Evolutionary conservation across 2,113 vertebrate genomes (phyloP).

Genomic region (Syngnathus scovelli): DNA sequence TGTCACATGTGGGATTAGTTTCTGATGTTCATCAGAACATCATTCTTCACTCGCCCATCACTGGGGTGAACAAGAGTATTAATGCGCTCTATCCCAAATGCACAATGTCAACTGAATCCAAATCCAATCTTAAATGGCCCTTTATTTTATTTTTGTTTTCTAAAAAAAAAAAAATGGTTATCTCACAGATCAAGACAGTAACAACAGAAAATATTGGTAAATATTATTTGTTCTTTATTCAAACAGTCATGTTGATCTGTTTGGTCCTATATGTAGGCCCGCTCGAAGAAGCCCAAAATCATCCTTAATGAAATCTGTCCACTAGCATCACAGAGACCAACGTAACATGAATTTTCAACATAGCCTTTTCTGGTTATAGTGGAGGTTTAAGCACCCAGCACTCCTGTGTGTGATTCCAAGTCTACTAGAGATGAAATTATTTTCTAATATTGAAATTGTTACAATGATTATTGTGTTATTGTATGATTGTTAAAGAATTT

Average conservation of each 20-base stretch:
- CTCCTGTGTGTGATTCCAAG: constrained; percentile 41
- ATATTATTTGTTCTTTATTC: not conserved
- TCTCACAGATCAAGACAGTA: not conserved
- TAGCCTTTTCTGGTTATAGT: not conserved
- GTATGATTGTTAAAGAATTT: constrained; percentile 52
- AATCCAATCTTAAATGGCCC: not conserved
- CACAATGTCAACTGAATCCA: not conserved
- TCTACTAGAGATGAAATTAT: constrained; percentile 61
- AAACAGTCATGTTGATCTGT: not conserved
- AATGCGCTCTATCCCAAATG: not conserved
- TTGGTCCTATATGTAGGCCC: not conserved
- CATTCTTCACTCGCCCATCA: not conserved
- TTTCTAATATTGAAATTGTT: constrained; percentile 31
- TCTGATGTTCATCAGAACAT: constrained; percentile 3
- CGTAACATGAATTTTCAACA: not conserved
- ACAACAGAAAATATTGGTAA: not conserved
- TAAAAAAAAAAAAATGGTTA: not conserved
- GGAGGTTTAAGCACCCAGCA: constrained; percentile 13
- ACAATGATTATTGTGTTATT: constrained; percentile 40
- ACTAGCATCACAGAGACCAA: constrained; percentile 22
- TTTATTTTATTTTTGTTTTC: not conserved
- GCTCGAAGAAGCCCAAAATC: not conserved
- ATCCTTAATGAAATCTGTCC: not conserved
- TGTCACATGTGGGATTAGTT: constrained; percentile 11
- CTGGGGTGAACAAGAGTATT: not conserved